Percentiles rank a stretch among this genome's conserved stretches.
These are phyloP conservation scores for Macrobrachium nipponense DNA, from an alignment of 1,140 invertebrate genomes.

Conservation along the genomic window DNA sequence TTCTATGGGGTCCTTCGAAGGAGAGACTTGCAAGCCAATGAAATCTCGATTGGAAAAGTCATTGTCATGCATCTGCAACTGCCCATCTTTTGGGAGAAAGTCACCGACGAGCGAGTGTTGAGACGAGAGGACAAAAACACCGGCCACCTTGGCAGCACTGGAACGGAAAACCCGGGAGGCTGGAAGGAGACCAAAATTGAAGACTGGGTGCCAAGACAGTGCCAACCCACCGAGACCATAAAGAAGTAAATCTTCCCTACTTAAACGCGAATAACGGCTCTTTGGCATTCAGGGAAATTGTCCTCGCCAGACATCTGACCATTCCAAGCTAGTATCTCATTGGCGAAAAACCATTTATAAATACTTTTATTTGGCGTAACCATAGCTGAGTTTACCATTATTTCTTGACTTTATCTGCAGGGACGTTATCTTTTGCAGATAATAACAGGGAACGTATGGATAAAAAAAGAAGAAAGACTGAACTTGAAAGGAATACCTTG, in stretches of 20 bases:
- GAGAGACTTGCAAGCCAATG: too few relatives aligned
- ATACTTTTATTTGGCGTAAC: not conserved
- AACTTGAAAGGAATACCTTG: slow-evolving; percentile 17
- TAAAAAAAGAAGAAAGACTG: not conserved
- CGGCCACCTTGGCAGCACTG: slow-evolving; percentile 39
- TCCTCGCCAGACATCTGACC: slow-evolving; percentile 21
- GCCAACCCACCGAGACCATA: slow-evolving; percentile 29
- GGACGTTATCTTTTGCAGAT: not conserved
- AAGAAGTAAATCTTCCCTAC: slow-evolving; percentile 1
- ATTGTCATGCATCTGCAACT: not conserved
- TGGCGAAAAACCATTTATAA: slow-evolving; percentile 53
- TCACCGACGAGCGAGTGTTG: too few relatives aligned
- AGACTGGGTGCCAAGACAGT: slow-evolving; percentile 47
- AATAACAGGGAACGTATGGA: not conserved
- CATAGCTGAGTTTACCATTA: too few relatives aligned
- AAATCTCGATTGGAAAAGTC: too few relatives aligned
- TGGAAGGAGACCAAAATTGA: slow-evolving; percentile 62
- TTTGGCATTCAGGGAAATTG: slow-evolving; percentile 28
- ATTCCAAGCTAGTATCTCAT: slow-evolving; percentile 49
- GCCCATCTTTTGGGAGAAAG: not conserved
- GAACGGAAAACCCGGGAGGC: slow-evolving; percentile 56
- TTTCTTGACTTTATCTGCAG: too few relatives aligned
- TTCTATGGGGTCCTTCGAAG: too few relatives aligned
- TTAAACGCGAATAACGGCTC: not conserved
- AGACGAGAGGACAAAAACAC: too few relatives aligned